A percentile compares a stretch with the other conserved stretches of the same genome.
Conservation (phyloP, 2,797 vertebrate genomes). For the Danio aesculapii region DNA sequence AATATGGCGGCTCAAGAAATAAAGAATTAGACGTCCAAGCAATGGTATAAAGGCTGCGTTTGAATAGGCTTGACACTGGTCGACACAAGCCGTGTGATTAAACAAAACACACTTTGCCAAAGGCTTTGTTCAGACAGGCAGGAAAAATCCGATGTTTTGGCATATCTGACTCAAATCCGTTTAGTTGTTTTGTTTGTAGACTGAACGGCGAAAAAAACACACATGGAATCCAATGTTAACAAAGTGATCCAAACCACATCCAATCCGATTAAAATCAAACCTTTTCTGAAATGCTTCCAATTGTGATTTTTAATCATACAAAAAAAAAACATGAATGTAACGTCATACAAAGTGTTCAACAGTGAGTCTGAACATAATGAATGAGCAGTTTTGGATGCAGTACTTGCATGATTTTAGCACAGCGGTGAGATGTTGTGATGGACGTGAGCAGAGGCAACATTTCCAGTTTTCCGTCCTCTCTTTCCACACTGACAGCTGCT, state of each 20-base stretch:
- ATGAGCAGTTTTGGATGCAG: constrained; percentile 8
- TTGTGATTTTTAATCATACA: not conserved
- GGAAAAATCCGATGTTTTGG: constrained; percentile 35
- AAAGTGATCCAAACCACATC: constrained; percentile 23
- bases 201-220: not conserved
- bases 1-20: constrained; percentile 1
- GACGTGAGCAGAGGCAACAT: constrained; percentile 1
- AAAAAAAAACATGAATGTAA: not conserved
- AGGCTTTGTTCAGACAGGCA: constrained; percentile 34
- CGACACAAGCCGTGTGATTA: constrained; percentile 9
- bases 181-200: constrained; percentile 35
- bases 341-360: not conserved
- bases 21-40: constrained; percentile 6
- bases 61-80: constrained; percentile 10
- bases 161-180: constrained; percentile 39
- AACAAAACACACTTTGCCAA: constrained; percentile 32
- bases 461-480: not conserved
- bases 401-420: constrained; percentile 8
- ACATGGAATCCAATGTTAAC: constrained; percentile 24
- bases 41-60: constrained; percentile 7
- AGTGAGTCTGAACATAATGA: constrained; percentile 1
- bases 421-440: not conserved
- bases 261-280: constrained; percentile 22
- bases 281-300: not conserved
- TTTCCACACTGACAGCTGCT: not conserved